Evolutionary conservation across 2,888 invertebrate genomes (phyloP), one percentile per base, ranked within the genome.

Genomic region (Cybosia mesomella): DNA sequence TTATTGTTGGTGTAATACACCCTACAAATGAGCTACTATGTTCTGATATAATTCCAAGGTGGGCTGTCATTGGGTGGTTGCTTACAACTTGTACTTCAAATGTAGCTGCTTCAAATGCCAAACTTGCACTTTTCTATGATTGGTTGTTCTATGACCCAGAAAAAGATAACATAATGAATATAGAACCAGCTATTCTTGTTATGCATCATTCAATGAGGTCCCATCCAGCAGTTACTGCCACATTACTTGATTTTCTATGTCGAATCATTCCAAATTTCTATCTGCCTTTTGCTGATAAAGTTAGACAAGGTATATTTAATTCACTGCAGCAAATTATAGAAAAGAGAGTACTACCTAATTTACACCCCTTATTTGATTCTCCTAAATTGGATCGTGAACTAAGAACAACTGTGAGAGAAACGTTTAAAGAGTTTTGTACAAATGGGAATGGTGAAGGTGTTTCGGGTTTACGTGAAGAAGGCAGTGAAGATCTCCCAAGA

Each of bases 21-120:
- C 98, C 98, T 61, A 97, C 98, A 53, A 98, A 98, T 92, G 98
- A 98, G 92, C 95, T 98, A 62, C 95, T 98, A 65, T 98, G 98
- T 91, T 98, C 98, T n/a, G 98, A 98, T 88, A 98, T 98, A 89
- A 98, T 98, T 90, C 98, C 98, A 78, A 96, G 98, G 80, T 98
- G 98, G 98, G 98, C 98, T 75, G 98, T 98, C 59, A 98, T 98
- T 85, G 98, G 98, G 67, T 98, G 98, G 98, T 96, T 98, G 11
- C 95, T 98, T 68, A 98, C 98, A 58, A 98, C 98, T 18, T 98
- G 98, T 88, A 98, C 98, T 54, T 98, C 98, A 58, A 97, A 97
- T 86, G 98, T 98, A 49, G 98, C 98, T 59, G 97, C 98, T 68
- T 97, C 98, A 64, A 98, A 98, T 95, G 98, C 98, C 59, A 99